Conservation (phyloP, 30 jellyfish, hydroid and myxozoan genomes). For the Clytia hemisphaerica region DNA sequence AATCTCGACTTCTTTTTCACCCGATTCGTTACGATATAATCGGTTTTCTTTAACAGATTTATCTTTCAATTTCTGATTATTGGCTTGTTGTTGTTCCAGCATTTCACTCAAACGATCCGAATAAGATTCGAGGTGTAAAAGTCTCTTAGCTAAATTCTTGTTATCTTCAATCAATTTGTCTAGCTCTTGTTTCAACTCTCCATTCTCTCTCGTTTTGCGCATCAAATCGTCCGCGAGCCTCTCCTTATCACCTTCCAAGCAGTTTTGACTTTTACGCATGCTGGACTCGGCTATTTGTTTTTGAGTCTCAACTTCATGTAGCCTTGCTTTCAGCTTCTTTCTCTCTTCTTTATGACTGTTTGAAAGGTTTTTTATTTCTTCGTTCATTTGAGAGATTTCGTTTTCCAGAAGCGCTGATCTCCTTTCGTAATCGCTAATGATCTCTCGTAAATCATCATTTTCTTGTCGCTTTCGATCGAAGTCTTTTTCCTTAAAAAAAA, state of each 20-base stretch:
- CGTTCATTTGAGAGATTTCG: conserved; percentile 40
- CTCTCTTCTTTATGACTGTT: conserved; percentile 54
- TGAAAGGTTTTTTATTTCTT: conserved; percentile 22
- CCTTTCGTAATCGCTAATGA: conserved; percentile 28
- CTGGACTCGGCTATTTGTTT: too few species aligned
- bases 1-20: conserved; percentile 29
- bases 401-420: conserved; percentile 16
- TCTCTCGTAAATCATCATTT: conserved; percentile 22
- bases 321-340: conserved; percentile 29
- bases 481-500: conserved; percentile 60
- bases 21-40: conserved; percentile 6
- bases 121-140: conserved; percentile 53
- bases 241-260: conserved; percentile 35
- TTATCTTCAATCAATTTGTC: conserved; percentile 67
- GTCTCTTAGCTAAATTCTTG: conserved; percentile 73
- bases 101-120: conserved; percentile 48
- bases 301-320: conserved; percentile 48
- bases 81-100: conserved; percentile 40
- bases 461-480: conserved; percentile 44
- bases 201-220: conserved; percentile 24
- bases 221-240: conserved; percentile 42
- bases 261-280: too few species aligned
- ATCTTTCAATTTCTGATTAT: conserved; percentile 41
- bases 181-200: conserved; percentile 45
- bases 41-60: conserved; percentile 12